Conservation (phyloP, 1,140 invertebrate genomes). For the Myzus persicae region DNA sequence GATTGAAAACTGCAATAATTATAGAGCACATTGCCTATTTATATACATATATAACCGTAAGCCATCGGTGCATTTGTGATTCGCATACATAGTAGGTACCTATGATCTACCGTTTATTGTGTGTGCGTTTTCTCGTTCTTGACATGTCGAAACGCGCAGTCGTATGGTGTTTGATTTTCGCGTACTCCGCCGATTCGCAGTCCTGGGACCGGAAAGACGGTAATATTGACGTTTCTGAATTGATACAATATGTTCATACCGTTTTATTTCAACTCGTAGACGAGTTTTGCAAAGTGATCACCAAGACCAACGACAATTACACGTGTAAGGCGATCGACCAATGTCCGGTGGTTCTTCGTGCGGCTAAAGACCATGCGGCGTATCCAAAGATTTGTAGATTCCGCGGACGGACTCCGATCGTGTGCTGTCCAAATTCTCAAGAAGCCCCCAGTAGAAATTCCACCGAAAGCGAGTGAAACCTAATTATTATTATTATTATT, state of each 20-base stretch:
- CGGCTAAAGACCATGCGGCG: not conserved
- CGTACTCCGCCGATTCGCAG: not conserved
- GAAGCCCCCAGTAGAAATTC: not conserved
- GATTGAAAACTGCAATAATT: not conserved
- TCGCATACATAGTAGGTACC: not conserved
- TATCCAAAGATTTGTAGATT: slow-evolving; percentile 47
- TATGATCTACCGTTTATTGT: not conserved
- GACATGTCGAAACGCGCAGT: not conserved
- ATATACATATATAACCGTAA: not conserved
- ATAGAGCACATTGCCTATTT: not conserved
- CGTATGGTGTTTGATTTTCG: not conserved
- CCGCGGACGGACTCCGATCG: not conserved
- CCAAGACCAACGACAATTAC: not conserved
- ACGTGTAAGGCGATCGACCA: slow-evolving; percentile 10
- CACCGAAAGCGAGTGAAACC: slow-evolving; percentile 25
- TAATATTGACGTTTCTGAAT: not conserved
- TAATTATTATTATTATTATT: not conserved
- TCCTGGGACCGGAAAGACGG: not conserved
- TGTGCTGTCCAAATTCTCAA: not conserved
- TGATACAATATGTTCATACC: no score
- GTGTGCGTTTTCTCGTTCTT: not conserved
- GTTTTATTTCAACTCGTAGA: not conserved
- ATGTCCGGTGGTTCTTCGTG: not conserved
- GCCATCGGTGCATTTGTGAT: not conserved
- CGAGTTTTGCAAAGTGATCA: slow-evolving; percentile 22